Conservation (phyloP, 1,140 invertebrate species). For the Thaumatotibia leucotreta region DNA sequence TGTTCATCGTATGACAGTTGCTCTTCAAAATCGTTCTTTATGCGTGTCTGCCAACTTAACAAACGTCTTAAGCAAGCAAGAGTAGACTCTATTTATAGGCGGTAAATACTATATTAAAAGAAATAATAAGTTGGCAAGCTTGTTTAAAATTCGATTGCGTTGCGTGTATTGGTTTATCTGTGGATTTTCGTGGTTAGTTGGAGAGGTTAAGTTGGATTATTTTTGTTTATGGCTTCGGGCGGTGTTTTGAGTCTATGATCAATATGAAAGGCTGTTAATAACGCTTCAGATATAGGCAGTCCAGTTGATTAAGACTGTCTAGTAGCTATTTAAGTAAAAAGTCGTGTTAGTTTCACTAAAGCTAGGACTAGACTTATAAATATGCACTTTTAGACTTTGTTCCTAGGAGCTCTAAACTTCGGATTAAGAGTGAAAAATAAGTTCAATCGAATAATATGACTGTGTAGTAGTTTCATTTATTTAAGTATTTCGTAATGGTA, state of each 20-base stretch:
- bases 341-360: too few species aligned
- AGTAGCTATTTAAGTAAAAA: too few species aligned
- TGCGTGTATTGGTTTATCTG: conserved; percentile 5
- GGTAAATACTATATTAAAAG: not conserved
- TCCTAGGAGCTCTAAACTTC: too few species aligned
- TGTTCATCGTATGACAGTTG: conserved; percentile 8
- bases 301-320: too few species aligned
- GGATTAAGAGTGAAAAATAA: too few species aligned
- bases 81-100: not conserved
- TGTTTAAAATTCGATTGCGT: not conserved
- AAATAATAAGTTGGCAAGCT: not conserved
- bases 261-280: not conserved
- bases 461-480: too few species aligned
- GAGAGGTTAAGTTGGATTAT: conserved; percentile 20
- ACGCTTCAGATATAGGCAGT: conserved; percentile 14
- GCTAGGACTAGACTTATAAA: too few species aligned
- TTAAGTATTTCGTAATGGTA: too few species aligned
- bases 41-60: not conserved
- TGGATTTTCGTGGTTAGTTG: conserved; percentile 3
- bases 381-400: too few species aligned
- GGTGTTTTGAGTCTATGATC: not conserved
- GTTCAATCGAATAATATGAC: too few species aligned
- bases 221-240: conserved; percentile 22
- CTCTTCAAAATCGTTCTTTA: conserved; percentile 3
- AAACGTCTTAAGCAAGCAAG: not conserved